Evolutionary conservation across 2,797 vertebrate genomes (phyloP), one percentile per base, ranked within the genome.

Genomic region (Enteromius argenteus): DNA sequence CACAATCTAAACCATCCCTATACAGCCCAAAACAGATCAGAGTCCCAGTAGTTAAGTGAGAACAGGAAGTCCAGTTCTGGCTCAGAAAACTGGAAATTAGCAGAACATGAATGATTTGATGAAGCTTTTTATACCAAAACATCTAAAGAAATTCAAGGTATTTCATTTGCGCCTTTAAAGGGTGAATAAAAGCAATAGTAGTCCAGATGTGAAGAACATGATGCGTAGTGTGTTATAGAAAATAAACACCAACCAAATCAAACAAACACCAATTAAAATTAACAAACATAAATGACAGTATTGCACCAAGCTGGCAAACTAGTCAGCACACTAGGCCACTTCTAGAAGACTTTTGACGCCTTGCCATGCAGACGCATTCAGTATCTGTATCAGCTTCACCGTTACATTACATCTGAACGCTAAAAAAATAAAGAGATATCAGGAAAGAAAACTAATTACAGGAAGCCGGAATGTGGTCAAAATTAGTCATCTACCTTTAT

Each of bases 381-480:
- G 49, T 30, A 62, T 21, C 32, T 23, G 49, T 30, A 58, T 64
- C 19, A 67, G 32, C 19, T 76, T 87, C 60, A 35, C 5, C 6
- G 4, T 53, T 84, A 37, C 49, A 30, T 78, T 71, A 72, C 64
- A 64, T 11, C 35, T 69, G 35, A 27, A 60, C 79, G 32, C 66
- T 53, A 68, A 71, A 30, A 30, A 68, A 71, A 78, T 44, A 60
- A 15, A 77, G 74, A 42, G 8, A 84, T 78, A 88, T 49, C 30
- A 69, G 44, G 21, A 32, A 21, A 60, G 14, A 32, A 30, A 69
- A 72, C 66, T 30, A 15, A 32, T 85, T 53, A 77, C 74, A 68
- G 62, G 5, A 85, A 32, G 35, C 9, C 60, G 91, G 90, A 92
- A 92, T 91, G 91, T 91, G 81, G 81, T 27, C 71, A 79, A 83